Evolutionary conservation across 2,113 vertebrate species (phyloP), one percentile per base, ranked within the genome.

Genomic region (Talpa occidentalis): DNA sequence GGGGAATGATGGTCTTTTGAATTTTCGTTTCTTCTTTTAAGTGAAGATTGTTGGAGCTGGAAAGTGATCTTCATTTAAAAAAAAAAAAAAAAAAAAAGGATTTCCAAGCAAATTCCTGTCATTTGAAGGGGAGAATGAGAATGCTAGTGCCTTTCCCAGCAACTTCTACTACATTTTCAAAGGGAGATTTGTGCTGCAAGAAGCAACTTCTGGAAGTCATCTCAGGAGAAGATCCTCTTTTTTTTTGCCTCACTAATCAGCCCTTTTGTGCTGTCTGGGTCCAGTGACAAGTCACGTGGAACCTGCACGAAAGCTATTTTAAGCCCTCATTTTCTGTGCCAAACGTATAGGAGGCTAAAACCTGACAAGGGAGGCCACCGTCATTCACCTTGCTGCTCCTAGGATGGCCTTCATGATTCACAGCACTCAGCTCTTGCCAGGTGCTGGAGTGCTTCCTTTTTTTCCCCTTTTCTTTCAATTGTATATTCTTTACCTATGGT

Each of bases 161-260:
- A 72, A 93, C 80, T 91, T 94, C 80, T 84, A n/a, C n/a, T 83
- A 76, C 76, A 56, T 92, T 97, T 96, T 95, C 93, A 95, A 90
- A 95, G 74, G 74, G 87, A 96, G 92, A 93, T 96, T 96, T 96
- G 59, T 95, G 95, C 90, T 90, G 73, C 73, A 94, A 97, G 76
- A 93, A 97, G 92, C 96, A 96, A 80, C 93, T 96, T 97, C 94
- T 93, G 90, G 96, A 97, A 97, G 93, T 97, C 94, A 97, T 96
- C 90, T 97, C 88, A 80, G 94, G 95, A 97, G 80, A 97, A 97
- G 85, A 95, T 89, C 11, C 86, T 96, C 78, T 88, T 90, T 89
- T 95, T 93, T 94, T 82, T 88, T 93, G 14, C 94, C 77, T 97
- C 95, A 94, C 91, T 97, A 96, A 97, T 97, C 94, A 97, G 26